These are phyloP conservation scores for Orchesella cincta DNA, from an alignment of 1,140 invertebrate species.

Conservation along the genomic window DNA sequence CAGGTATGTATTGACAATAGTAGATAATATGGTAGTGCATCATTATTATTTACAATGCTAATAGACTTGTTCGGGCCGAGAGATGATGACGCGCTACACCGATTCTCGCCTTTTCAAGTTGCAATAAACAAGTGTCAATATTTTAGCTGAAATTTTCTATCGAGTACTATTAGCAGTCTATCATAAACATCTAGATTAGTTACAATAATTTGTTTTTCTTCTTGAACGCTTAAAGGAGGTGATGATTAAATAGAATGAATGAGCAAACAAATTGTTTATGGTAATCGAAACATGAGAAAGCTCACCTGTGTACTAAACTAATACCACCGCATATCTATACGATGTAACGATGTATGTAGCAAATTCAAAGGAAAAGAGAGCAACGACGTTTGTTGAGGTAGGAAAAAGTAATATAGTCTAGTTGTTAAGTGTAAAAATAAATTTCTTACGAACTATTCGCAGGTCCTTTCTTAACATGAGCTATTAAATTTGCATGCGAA, in stretches of 20 bases:
- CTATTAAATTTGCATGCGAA: conserved; percentile 7
- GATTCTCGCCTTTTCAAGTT: too few relatives aligned
- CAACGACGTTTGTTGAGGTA: conserved; percentile 3
- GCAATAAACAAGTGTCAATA: too few relatives aligned
- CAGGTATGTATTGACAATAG: too few relatives aligned
- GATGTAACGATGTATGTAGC: background rate
- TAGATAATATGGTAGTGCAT: too few relatives aligned
- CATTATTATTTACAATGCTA: too few relatives aligned
- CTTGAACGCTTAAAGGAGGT: background rate
- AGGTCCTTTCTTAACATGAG: background rate
- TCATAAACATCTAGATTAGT: background rate
- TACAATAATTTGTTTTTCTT: background rate
- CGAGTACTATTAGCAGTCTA: too few relatives aligned
- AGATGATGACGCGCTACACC: too few relatives aligned
- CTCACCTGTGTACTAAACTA: background rate
- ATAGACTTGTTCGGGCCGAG: too few relatives aligned
- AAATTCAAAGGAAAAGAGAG: background rate
- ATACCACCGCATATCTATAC: too few relatives aligned
- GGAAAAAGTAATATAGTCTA: background rate
- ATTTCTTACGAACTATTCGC: background rate
- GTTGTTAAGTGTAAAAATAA: background rate
- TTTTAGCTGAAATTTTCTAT: too few relatives aligned
- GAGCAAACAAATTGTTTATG: background rate
- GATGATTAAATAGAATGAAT: background rate
- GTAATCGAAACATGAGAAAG: background rate